Conservation (phyloP, 2,797 vertebrate species). For the Sitta carolinensis region DNA sequence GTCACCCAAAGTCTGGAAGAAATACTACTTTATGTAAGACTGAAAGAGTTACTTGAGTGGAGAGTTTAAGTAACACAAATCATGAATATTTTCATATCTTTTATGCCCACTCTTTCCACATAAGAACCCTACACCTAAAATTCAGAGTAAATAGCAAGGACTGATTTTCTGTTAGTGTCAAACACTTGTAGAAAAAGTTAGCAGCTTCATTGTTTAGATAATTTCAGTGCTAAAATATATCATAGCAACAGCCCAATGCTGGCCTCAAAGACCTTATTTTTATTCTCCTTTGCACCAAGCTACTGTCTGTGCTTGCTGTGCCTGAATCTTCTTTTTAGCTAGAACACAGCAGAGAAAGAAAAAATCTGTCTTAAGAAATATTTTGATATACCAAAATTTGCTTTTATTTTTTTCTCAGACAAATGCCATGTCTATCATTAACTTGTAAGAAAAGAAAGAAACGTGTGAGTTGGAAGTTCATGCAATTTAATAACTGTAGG, state of each 20-base stretch:
- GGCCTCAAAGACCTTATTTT: not conserved
- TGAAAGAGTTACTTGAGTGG: not conserved
- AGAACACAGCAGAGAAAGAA: not conserved
- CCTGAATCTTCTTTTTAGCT: not conserved
- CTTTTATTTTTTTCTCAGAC: not conserved
- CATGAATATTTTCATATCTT: not conserved
- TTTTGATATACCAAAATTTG: not conserved
- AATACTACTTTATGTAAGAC: not conserved
- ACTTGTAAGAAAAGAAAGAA: not conserved
- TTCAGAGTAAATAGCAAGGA: not conserved
- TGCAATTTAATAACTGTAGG: not conserved
- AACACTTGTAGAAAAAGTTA: not conserved
- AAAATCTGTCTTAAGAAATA: not conserved
- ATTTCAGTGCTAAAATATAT: not conserved
- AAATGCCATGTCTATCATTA: not conserved
- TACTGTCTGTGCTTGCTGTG: not conserved
- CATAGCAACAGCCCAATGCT: not conserved
- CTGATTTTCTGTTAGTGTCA: not conserved
- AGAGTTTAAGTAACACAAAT: not conserved
- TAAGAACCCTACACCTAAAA: not conserved
- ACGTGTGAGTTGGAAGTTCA: not conserved
- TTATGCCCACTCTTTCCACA: not conserved
- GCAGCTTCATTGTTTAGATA: not conserved
- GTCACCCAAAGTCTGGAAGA: not conserved
- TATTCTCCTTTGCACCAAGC: not conserved